Evolutionary conservation across 2,797 vertebrate genomes (phyloP).

Genomic region (Pachyuromys duprasi): DNA sequence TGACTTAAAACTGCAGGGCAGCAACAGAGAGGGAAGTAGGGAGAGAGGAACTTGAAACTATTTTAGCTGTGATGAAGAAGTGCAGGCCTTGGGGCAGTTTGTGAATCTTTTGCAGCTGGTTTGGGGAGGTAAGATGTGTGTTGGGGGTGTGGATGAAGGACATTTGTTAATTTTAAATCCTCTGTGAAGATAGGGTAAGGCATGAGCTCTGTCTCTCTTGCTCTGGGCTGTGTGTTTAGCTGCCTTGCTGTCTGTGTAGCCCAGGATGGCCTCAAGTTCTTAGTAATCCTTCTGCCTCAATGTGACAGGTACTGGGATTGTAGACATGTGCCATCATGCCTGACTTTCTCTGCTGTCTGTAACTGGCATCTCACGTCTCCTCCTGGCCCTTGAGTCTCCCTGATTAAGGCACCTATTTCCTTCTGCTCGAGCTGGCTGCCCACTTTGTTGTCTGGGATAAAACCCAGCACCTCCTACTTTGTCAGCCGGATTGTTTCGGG

Average conservation of each 20-base stretch:
- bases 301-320: not conserved
- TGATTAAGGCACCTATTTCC: not conserved
- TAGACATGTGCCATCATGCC: too few species aligned
- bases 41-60: not conserved
- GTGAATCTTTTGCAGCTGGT: not conserved
- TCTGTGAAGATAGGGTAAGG: not conserved
- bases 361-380: not conserved
- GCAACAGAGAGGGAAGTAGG: not conserved
- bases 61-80: not conserved
- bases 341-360: not conserved
- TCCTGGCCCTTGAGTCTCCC: not conserved
- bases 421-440: not conserved
- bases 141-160: not conserved
- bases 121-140: not conserved
- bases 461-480: fast-evolving
- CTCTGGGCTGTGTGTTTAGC: not conserved
- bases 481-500: fast-evolving
- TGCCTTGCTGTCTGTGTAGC: not conserved
- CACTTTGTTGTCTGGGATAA: not conserved
- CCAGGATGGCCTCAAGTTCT: not conserved
- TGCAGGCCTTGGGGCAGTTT: not conserved
- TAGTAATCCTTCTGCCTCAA: not conserved
- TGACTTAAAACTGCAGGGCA: slow-evolving; percentile 64
- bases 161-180: not conserved
- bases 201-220: not conserved